Evolutionary conservation across 1,140 invertebrate genomes (phyloP).

Genomic region (Atopsyche davidsoni): DNA sequence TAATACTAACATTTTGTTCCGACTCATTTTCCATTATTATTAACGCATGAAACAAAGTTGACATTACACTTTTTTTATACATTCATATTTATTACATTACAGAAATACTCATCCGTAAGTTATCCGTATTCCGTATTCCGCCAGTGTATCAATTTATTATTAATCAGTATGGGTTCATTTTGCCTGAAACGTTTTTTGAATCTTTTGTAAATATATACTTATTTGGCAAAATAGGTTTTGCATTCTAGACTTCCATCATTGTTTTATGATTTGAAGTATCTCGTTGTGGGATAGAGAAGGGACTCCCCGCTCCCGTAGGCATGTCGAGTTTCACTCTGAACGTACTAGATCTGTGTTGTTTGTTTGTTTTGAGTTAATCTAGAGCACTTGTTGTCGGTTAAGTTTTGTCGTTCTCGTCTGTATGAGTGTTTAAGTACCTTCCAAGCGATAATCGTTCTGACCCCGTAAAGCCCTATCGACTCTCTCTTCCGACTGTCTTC

Average conservation of each 20-base stretch:
- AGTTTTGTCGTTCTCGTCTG: conserved; percentile 8
- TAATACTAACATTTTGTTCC: conserved; percentile 6
- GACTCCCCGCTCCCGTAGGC: conserved; percentile 32
- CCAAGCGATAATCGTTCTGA: background rate
- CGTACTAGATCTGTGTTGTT: conserved; percentile 28
- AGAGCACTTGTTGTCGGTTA: background rate
- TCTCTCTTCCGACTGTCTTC: conserved; percentile 12
- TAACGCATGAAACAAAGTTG: conserved; percentile 15
- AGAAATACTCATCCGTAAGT: too few species aligned
- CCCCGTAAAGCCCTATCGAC: conserved; percentile 12
- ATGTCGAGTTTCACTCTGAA: conserved; percentile 40
- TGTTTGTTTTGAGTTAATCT: conserved; percentile 18
- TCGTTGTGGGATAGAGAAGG: background rate
- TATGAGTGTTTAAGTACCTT: too few species aligned
- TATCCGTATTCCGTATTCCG: too few species aligned
- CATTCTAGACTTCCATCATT: conserved; percentile 21
- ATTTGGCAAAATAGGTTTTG: conserved; percentile 25
- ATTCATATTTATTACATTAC: too few species aligned
- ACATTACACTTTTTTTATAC: too few species aligned
- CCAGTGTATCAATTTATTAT: too few species aligned
- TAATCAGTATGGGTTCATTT: too few species aligned
- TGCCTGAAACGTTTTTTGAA: conserved; percentile 15
- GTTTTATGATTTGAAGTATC: conserved; percentile 8
- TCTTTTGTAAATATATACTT: conserved; percentile 10
- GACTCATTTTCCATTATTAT: conserved; percentile 4